Evolutionary conservation across 2,113 vertebrate genomes (phyloP).

Genomic region (Chaetodon auriga): DNA sequence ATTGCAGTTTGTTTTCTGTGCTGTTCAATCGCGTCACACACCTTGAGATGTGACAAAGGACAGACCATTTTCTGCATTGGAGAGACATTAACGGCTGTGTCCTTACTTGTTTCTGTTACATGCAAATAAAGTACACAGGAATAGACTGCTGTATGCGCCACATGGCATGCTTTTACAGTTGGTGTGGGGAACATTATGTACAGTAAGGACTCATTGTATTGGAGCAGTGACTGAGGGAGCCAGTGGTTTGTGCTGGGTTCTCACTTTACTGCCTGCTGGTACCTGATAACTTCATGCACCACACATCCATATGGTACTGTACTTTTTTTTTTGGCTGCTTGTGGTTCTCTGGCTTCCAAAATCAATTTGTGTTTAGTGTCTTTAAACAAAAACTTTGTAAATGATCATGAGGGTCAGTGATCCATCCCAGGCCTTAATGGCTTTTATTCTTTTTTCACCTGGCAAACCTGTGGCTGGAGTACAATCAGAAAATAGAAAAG

Average conservation of each 20-base stretch:
- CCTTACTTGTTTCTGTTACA: neutral
- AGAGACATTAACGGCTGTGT: neutral
- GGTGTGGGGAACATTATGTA: neutral
- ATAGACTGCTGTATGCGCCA: neutral
- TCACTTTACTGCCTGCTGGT: slow-evolving; percentile 23
- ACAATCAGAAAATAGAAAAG: neutral
- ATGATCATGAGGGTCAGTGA: slow-evolving; percentile 28
- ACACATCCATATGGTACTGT: neutral
- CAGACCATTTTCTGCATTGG: neutral
- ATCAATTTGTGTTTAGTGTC: slow-evolving; percentile 14
- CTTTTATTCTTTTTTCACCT: neutral
- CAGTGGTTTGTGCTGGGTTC: slow-evolving; percentile 12
- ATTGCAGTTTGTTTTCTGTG: slow-evolving; percentile 8
- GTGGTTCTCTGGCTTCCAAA: slow-evolving; percentile 11
- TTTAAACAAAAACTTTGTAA: slow-evolving; percentile 36
- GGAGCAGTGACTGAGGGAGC: slow-evolving; percentile 8
- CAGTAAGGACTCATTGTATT: neutral
- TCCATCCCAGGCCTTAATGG: slow-evolving; percentile 13
- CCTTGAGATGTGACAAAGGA: neutral
- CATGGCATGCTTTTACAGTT: neutral
- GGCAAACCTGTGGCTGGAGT: slow-evolving; percentile 11
- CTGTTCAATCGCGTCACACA: neutral
- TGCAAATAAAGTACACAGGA: too few relatives aligned
- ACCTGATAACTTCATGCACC: slow-evolving; percentile 26
- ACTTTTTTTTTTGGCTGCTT: neutral